Percentiles rank a stretch among this genome's conserved stretches.
Conservation (phyloP, 2,888 invertebrate genomes). For the Anarsia innoxiella region DNA sequence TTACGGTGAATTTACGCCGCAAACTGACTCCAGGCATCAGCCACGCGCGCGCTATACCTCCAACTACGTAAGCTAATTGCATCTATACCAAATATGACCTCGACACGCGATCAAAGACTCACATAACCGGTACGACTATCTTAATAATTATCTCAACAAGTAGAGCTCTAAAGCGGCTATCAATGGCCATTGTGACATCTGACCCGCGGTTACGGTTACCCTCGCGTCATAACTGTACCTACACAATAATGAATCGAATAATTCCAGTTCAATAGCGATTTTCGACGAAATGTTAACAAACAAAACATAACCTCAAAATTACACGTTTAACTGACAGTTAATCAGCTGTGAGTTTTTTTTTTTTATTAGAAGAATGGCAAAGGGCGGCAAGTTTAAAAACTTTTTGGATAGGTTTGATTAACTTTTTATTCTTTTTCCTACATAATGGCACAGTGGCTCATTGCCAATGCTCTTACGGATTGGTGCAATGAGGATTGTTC, state of each 20-base stretch:
- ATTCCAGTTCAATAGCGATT: slow-evolving; percentile 20
- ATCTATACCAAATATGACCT: slow-evolving; percentile 28
- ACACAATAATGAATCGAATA: slow-evolving; percentile 31
- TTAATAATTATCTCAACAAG: background rate
- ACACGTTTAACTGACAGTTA: slow-evolving; percentile 17
- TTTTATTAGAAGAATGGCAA: background rate
- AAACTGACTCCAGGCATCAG: slow-evolving; percentile 38
- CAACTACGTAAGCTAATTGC: slow-evolving; percentile 24
- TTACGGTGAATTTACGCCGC: slow-evolving; percentile 36
- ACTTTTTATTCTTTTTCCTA: too few relatives aligned
- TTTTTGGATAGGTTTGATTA: too few relatives aligned
- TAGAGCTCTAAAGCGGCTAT: slow-evolving; percentile 30
- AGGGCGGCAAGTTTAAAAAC: too few relatives aligned
- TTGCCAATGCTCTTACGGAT: too few relatives aligned
- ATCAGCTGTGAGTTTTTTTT: slow-evolving; percentile 16
- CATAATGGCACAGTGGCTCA: too few relatives aligned
- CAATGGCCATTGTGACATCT: slow-evolving; percentile 44
- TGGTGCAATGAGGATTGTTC: too few relatives aligned
- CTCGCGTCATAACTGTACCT: slow-evolving; percentile 29
- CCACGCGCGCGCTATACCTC: slow-evolving; percentile 23
- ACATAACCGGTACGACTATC: slow-evolving; percentile 1
- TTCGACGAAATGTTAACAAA: slow-evolving; percentile 4
- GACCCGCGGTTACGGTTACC: too few relatives aligned
- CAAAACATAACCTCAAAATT: slow-evolving; percentile 35
- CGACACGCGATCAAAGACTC: too few relatives aligned